Conservation (phyloP, 2,888 invertebrate genomes). For the Drosophila mayaguana region DNA sequence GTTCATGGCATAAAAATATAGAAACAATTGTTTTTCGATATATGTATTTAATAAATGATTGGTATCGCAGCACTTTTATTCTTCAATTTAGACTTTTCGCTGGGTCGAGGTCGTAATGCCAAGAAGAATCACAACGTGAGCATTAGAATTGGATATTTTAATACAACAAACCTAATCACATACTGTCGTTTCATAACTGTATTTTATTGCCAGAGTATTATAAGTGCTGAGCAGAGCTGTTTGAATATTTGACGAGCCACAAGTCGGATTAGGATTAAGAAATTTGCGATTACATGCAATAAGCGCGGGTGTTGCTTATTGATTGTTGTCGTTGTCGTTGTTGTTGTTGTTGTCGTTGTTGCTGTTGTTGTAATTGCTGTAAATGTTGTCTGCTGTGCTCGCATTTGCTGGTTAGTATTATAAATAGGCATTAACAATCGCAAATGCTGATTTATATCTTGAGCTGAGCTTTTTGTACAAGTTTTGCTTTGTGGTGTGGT, state of each 20-base stretch:
- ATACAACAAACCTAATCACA: neutral
- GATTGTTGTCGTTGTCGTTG: conserved; percentile 26
- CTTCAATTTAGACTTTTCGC: neutral
- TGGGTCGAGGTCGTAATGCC: no score
- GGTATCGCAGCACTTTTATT: neutral
- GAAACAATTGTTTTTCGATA: no score
- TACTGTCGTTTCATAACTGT: neutral
- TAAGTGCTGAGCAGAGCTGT: conserved; percentile 19
- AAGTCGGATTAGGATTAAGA: conserved; percentile 56
- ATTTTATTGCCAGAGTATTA: conserved; percentile 24
- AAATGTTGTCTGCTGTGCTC: conserved; percentile 23
- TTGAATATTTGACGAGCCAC: conserved; percentile 36
- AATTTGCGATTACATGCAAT: conserved; percentile 50
- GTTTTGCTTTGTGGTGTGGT: conserved; percentile 37
- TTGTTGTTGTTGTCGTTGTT: conserved; percentile 19
- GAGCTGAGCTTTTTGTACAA: conserved; percentile 38
- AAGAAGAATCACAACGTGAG: neutral
- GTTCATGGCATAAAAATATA: no score
- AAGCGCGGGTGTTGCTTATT: conserved; percentile 47
- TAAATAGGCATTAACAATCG: conserved; percentile 50
- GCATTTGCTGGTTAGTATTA: conserved; percentile 46
- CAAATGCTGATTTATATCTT: conserved; percentile 71
- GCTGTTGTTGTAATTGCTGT: conserved; percentile 24
- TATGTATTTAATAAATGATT: neutral
- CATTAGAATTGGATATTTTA: neutral